Evolutionary conservation across 1,140 invertebrate genomes (phyloP), one percentile per base, ranked within the genome.

Genomic region (Carcinoscorpius rotundicauda): DNA sequence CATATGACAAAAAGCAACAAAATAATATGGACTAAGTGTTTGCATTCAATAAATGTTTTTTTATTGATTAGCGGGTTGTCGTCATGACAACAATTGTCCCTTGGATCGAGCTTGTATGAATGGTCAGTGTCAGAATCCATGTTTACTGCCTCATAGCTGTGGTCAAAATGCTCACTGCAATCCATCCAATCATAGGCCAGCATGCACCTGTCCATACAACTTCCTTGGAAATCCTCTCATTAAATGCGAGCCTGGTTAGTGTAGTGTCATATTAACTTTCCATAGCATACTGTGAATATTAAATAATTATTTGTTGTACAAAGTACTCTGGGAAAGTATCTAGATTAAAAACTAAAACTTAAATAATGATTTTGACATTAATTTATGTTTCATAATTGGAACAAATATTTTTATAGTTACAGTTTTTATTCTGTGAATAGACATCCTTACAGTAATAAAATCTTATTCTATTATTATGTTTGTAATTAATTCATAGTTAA

Each of bases 41-140:
- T 29, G 0, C 2, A 29, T 29, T 29, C 29, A 29, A 29, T 29
- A 29, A 29, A 29, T 29, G 29, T 9, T 59, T 5, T 59, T 59
- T 49, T 52, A 63, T 29, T 29, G 29, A 29, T 29, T 29, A 61
- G 60, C 82, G 51, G 92, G 90, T n/a, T 95, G 92, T 78, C 83
- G 85, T 70, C 87, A 87, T 63, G 91, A 93, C 74, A 87, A 87
- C 65, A 91, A 95, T 67, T 96, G 92, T 78, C 88, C 91, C 3
- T 78, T 80, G 52, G 87, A 93, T 71, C 84, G 87, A 73, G 84
- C 88, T 69, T 96, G 92, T 73, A 83, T 87, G 58, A 91, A 91
- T 69, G 85, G 84, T 61, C 87, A 91, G 71, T 96, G 92, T 76
- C 83, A 89, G 10, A 85, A 91, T 75, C 90, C 91, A 3, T 96